Evolutionary conservation across 2,888 invertebrate species (phyloP).

Genomic region (Sialis fuliginosa): DNA sequence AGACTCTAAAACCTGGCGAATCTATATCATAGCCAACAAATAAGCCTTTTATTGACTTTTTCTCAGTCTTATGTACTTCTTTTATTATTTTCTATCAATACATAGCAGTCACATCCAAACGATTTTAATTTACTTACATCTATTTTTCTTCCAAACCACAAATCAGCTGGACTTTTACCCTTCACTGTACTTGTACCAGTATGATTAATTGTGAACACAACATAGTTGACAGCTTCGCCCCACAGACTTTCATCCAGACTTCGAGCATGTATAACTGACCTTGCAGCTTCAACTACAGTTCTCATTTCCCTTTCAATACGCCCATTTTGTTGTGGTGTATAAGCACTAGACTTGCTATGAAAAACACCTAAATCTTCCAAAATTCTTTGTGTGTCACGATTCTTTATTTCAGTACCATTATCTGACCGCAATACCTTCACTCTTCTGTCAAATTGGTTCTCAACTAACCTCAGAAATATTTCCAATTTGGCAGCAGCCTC

Average conservation of each 20-base stretch:
- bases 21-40: conserved; percentile 10
- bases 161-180: conserved; percentile 10
- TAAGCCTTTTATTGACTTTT: conserved; percentile 11
- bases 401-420: conserved; percentile 16
- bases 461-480: conserved; percentile 12
- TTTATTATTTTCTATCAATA: conserved; percentile 10
- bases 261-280: conserved; percentile 12
- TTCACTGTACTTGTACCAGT: conserved; percentile 11
- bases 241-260: conserved; percentile 10
- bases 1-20: conserved; percentile 9
- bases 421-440: conserved; percentile 13
- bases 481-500: conserved; percentile 12
- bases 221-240: conserved; percentile 14
- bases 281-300: conserved; percentile 16
- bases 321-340: conserved; percentile 18
- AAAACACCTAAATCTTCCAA: conserved; percentile 13
- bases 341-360: conserved; percentile 7
- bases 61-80: conserved; percentile 10
- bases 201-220: conserved; percentile 12
- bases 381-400: conserved; percentile 10
- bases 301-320: conserved; percentile 18
- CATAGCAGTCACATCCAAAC: conserved; percentile 13
- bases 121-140: conserved; percentile 7
- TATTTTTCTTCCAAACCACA: conserved; percentile 11
- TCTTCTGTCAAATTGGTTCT: conserved; percentile 15